Evolutionary conservation across 2,888 invertebrate genomes (phyloP).

Genomic region (Oegoconia quadripuncta): DNA sequence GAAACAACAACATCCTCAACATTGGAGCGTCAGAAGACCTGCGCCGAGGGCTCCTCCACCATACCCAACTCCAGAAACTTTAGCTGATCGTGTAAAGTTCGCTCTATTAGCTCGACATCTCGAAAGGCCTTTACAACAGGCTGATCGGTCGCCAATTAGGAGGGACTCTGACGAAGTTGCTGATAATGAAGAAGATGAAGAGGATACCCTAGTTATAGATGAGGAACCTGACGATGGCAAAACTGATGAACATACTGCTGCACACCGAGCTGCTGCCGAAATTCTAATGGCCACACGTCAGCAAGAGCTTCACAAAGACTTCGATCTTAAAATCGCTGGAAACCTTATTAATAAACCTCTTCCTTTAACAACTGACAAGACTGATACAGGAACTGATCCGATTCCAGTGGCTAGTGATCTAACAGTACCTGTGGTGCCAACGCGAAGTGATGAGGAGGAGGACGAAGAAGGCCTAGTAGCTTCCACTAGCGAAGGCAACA

Average conservation of each 20-base stretch:
- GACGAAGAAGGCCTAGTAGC: constrained; percentile 90
- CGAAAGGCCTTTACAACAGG: constrained; percentile 76
- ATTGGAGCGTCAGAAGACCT: constrained; percentile 89
- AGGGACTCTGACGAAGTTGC: constrained; percentile 79
- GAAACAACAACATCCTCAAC: constrained; percentile 95
- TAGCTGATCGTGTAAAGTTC: constrained; percentile 80
- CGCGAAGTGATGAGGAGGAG: constrained; percentile 81
- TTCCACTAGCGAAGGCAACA: constrained; percentile 90
- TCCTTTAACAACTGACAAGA: constrained; percentile 42
- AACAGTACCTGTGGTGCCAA: constrained; percentile 83
- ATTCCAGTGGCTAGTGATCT: constrained; percentile 76
- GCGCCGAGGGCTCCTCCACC: constrained; percentile 65
- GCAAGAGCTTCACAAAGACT: constrained; percentile 69
- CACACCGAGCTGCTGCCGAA: constrained; percentile 79
- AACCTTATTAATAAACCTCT: constrained; percentile 77
- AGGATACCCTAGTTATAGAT: constrained; percentile 84
- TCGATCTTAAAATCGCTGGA: constrained; percentile 76
- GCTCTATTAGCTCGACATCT: constrained; percentile 89
- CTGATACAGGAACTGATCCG: constrained; percentile 65
- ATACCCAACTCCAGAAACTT: constrained; percentile 49
- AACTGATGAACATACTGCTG: constrained; percentile 59
- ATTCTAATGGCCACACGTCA: constrained; percentile 75
- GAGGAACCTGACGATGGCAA: constrained; percentile 74
- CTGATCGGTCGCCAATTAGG: constrained; percentile 59
- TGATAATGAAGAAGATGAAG: constrained; percentile 82